These are phyloP conservation scores for Hemistola chrysoprasaria DNA, from an alignment of 2,888 invertebrate genomes.

Conservation along the genomic window DNA sequence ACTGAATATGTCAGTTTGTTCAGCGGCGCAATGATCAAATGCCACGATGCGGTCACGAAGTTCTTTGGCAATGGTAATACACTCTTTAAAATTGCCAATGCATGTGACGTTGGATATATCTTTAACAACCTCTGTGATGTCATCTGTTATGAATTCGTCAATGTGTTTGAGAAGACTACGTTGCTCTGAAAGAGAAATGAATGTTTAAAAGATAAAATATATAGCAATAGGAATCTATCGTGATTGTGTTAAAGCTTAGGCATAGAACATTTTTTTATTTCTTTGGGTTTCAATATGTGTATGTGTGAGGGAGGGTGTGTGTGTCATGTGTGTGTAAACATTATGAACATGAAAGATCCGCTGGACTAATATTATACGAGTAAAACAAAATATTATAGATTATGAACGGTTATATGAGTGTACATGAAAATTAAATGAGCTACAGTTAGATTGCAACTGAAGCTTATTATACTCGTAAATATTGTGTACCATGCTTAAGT, in stretches of 20 bases:
- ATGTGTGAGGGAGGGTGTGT: no score
- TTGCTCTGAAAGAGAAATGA: slow-evolving; percentile 17
- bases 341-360: neutral
- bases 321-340: no score
- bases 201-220: slow-evolving; percentile 2
- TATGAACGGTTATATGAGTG: no score
- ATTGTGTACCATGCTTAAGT: neutral
- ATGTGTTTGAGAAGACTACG: slow-evolving; percentile 33
- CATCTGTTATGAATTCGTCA: slow-evolving; percentile 40
- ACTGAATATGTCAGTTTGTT: slow-evolving; percentile 14
- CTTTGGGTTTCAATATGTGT: no score
- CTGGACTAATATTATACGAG: no score
- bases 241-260: neutral
- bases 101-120: slow-evolving; percentile 30
- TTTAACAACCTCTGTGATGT: slow-evolving; percentile 31
- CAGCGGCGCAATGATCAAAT: slow-evolving; percentile 12
- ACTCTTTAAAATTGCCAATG: slow-evolving; percentile 32
- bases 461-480: neutral
- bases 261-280: no score
- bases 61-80: slow-evolving; percentile 34
- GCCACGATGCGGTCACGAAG: slow-evolving; percentile 32
- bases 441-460: neutral
- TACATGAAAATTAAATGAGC: neutral
- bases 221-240: neutral
- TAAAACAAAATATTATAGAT: no score